phyloP scores from a whole-genome alignment of 2,888 invertebrate species.

The Oxycera nigricornis region DNA sequence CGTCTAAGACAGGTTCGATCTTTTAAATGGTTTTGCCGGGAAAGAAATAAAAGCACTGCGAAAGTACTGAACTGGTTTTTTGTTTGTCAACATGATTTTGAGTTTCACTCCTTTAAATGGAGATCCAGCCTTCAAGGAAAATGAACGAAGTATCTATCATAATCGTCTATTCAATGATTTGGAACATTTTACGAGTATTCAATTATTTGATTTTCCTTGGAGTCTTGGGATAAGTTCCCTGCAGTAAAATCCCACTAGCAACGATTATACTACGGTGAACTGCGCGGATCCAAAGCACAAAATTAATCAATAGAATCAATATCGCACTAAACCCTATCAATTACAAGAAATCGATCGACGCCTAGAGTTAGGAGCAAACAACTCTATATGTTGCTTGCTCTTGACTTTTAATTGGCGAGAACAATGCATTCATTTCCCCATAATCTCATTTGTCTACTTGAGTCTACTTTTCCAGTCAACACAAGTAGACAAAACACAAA shows the following conservation, averaged over 20 bases:
- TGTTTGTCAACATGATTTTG: conserved; percentile 33
- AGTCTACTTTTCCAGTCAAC: conserved; percentile 15
- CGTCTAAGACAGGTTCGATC: no score
- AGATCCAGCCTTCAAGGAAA: conserved; percentile 38
- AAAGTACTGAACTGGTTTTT: background rate
- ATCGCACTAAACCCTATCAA: background rate
- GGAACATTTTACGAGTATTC: background rate
- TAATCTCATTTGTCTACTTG: background rate
- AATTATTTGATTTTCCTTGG: background rate
- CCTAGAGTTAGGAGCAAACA: conserved; percentile 24
- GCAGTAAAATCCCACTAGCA: conserved; percentile 10
- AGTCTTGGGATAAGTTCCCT: background rate
- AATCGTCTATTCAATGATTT: background rate
- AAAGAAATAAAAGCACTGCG: no score
- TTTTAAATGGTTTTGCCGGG: no score
- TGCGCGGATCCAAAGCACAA: background rate
- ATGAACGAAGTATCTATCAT: conserved; percentile 28
- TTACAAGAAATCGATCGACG: conserved; percentile 16
- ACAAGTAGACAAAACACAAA: conserved; percentile 40
- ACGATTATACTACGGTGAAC: conserved; percentile 19
- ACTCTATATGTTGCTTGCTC: conserved; percentile 31
- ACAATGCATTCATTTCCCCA: conserved; percentile 14
- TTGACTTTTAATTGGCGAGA: conserved; percentile 44
- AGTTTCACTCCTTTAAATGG: conserved; percentile 39
- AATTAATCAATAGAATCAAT: conserved; percentile 27